A percentile compares a stretch with the other conserved stretches of the same genome.
Conservation (phyloP, 2,888 invertebrate genomes). For the Ischnus inquisitorius region DNA sequence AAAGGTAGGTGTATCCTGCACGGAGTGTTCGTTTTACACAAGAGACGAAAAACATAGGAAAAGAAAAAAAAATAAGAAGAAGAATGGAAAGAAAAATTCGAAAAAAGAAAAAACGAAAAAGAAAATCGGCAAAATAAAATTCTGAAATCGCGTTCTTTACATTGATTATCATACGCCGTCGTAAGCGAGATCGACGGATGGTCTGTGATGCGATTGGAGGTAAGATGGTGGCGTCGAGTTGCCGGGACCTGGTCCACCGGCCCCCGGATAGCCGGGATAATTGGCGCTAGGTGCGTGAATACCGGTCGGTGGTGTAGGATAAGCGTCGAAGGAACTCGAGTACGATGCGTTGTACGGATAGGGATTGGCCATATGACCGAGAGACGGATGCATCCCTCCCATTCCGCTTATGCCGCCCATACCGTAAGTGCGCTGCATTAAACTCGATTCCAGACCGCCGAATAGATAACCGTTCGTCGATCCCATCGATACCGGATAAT, state of each 20-base stretch:
- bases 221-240: constrained; percentile 82
- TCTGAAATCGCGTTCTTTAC: constrained; percentile 69
- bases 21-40: constrained; percentile 35
- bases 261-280: constrained; percentile 86
- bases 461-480: constrained; percentile 83
- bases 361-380: constrained; percentile 78
- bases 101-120: not conserved
- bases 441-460: constrained; percentile 82
- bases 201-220: constrained; percentile 83
- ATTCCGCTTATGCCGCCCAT: constrained; percentile 82
- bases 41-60: constrained; percentile 19
- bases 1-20: constrained; percentile 72
- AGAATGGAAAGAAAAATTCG: constrained; percentile 9
- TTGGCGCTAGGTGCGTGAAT: constrained; percentile 90
- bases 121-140: not conserved
- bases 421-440: constrained; percentile 83
- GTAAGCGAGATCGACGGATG: constrained; percentile 84
- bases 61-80: constrained; percentile 3
- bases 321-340: constrained; percentile 84
- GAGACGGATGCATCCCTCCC: constrained; percentile 81
- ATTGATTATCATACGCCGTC: constrained; percentile 85
- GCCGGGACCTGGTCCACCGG: constrained; percentile 74
- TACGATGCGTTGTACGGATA: constrained; percentile 83
- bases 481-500: constrained; percentile 83
- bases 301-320: constrained; percentile 86